Percentiles rank a stretch among this genome's conserved stretches.
Evolutionary conservation across 2,888 invertebrate species (phyloP).

Genomic region (Caenorhabditis imperialis): DNA sequence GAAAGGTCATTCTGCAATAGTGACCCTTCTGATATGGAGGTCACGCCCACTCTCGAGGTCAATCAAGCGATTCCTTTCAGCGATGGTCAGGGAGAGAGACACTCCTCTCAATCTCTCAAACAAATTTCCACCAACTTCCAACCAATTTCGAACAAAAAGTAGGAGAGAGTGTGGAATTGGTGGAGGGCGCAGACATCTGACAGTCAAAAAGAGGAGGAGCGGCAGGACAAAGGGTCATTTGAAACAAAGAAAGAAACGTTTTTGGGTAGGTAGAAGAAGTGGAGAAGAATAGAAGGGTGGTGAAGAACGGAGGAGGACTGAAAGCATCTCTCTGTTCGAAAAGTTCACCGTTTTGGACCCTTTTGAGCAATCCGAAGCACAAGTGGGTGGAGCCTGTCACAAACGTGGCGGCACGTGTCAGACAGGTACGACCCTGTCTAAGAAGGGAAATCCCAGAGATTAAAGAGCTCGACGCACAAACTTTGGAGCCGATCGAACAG

Average conservation of each 20-base stretch:
- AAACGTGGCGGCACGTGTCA: too few species aligned
- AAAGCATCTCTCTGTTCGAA: neutral
- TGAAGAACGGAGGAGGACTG: neutral
- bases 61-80: slow-evolving; percentile 18
- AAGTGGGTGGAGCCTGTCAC: too few species aligned
- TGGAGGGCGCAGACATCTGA: slow-evolving; percentile 22
- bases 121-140: slow-evolving; percentile 4
- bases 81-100: slow-evolving; percentile 6
- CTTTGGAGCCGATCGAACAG: too few species aligned
- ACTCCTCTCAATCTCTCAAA: neutral
- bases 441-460: too few species aligned
- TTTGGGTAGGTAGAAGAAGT: slow-evolving; percentile 9
- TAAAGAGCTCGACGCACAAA: too few species aligned
- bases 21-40: slow-evolving; percentile 8
- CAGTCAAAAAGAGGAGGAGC: slow-evolving; percentile 22
- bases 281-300: slow-evolving; percentile 1
- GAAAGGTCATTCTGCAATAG: slow-evolving; percentile 38
- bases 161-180: slow-evolving; percentile 20
- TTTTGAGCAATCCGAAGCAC: too few species aligned
- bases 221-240: slow-evolving; percentile 51
- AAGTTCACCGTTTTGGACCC: too few species aligned
- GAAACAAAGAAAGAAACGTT: slow-evolving; percentile 38
- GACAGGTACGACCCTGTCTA: too few species aligned
- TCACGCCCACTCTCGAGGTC: slow-evolving; percentile 31
- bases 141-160: slow-evolving; percentile 36